phyloP scores from a whole-genome alignment of 2,888 invertebrate genomes.

The Dasysyrphus albostriatus region DNA sequence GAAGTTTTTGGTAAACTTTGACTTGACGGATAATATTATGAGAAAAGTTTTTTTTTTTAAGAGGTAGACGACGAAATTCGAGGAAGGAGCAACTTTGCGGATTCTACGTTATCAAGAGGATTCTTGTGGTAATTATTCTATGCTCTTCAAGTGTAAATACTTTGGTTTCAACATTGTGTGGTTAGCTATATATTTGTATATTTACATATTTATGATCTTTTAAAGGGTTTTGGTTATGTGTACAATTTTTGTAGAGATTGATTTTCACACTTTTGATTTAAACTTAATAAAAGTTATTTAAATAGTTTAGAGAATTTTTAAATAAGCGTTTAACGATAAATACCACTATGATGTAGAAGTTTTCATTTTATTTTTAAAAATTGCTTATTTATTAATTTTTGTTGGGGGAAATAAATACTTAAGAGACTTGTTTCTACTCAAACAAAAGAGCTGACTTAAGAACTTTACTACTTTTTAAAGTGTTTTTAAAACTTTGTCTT shows the following conservation, averaged over 20 bases:
- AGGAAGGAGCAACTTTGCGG: constrained; percentile 6
- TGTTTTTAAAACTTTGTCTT: neutral
- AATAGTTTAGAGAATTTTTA: too few relatives aligned
- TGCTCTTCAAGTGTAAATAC: constrained; percentile 12
- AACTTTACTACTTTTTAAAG: constrained; percentile 1
- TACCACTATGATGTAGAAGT: too few relatives aligned
- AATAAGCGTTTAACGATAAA: too few relatives aligned
- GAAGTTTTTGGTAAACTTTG: constrained; percentile 63
- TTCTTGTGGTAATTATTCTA: constrained; percentile 32
- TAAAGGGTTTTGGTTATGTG: neutral
- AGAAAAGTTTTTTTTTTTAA: constrained; percentile 50
- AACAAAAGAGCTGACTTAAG: constrained; percentile 6
- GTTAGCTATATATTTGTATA: neutral
- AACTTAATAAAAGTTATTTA: neutral
- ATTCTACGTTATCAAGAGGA: neutral
- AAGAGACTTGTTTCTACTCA: neutral
- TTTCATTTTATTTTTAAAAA: too few relatives aligned
- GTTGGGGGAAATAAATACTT: neutral
- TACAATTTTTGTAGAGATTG: neutral
- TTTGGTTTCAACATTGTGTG: neutral
- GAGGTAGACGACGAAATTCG: constrained; percentile 20
- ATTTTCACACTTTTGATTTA: neutral
- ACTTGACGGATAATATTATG: constrained; percentile 48
- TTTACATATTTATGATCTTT: neutral
- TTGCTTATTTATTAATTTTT: neutral